Base-by-base conservation (phyloP, 2,797 vertebrate genomes). In the Molothrus ater region DNA sequence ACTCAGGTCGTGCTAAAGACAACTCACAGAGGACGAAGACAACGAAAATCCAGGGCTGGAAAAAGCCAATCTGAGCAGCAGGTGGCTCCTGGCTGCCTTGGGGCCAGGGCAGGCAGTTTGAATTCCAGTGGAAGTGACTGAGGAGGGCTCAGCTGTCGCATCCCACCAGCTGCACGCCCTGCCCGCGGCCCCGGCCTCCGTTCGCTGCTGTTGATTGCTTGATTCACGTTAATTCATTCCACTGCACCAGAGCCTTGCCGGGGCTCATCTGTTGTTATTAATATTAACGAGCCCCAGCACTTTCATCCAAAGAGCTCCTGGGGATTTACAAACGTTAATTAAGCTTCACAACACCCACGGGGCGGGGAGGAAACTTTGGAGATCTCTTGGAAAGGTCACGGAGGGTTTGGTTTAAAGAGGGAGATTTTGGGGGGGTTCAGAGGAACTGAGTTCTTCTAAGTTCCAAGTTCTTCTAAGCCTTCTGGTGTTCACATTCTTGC, bases 241-340 rank as follows among this genome's bases (percentile, higher is more conserved):
- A 51, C 93, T 69, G 71, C 51, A 72, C 50, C 32, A 22, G 12
- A 65, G 78, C 47, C 71, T 76, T 87, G 74, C 91, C 61, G 69
- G 92, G 93, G 72, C 92, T 96, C 93, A 90, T 93, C 94, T 94
- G 93, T 45, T 92, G 70, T 50, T 72, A 85, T 96, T 94, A 92
- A 96, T 92, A 96, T 93, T 93, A 89, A 96, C 86, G 65, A 88
- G 54, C 57, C 80, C 53, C 57, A 88, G 74, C 51, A 6, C 54
- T 95, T 94, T 24, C 57, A 75, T 65, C 36, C 73, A 60, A 48
- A 80, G 87, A 75, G 80, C 69, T 91, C 26, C 3, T 78, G 87
- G 87, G 71, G 9, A 71, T 96, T 83, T 63, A 32, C 86, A 89
- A 95, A 95, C 92, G 42, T 95, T 95, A 95, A 96, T 96, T 94